Evolutionary conservation across 2,888 invertebrate genomes (phyloP), one percentile per base, ranked within the genome.

Genomic region (Eilema sororculum): DNA sequence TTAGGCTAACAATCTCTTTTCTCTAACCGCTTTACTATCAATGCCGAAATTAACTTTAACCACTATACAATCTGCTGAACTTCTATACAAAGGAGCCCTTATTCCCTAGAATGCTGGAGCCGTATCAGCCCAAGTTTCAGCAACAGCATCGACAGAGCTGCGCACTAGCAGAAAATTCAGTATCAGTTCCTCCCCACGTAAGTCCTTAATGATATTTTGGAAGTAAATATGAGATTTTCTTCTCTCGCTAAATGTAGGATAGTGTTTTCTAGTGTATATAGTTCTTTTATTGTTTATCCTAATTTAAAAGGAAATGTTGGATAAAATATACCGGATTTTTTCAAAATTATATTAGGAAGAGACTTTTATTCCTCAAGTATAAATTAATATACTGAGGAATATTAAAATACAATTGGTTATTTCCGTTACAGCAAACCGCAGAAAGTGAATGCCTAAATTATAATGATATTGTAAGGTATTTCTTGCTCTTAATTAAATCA

Each of bases 61-160:
- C 25, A 3, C 10, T 13, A 12, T 25, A 41, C 16, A 57, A 33
- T 52, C n/a, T 52, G n/a, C n/a, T 52, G n/a, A 37, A 28, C 16
- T 20, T 33, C 24, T 68, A 62, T 62, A 65, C 68, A 67, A 62
- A 25, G 13, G 41, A 62, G 58, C 64, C 41, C 10, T 25, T 58
- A 59, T 66, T 65, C 41, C 28, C 5, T 87, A 97, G 98, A 77
- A 98, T 98, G 98, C 92, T 98, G 91, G 98, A 98, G 89, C 98
- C 98, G 0, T 98, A 98, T 90, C 98, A 98, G 87, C 98, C 98
- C 2, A 98, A 98, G 92, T 98, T 98, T 88, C 98, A 98, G 86
- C 98, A 98, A 84, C 97, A 97, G 81, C 98, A 98, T 91, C 96
- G 98, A 80, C 96, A 97, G 82, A 97, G 97, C 84, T 98, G 97